Base-by-base conservation (phyloP, 1,140 invertebrate genomes). In the Aporrectodea caliginosa region DNA sequence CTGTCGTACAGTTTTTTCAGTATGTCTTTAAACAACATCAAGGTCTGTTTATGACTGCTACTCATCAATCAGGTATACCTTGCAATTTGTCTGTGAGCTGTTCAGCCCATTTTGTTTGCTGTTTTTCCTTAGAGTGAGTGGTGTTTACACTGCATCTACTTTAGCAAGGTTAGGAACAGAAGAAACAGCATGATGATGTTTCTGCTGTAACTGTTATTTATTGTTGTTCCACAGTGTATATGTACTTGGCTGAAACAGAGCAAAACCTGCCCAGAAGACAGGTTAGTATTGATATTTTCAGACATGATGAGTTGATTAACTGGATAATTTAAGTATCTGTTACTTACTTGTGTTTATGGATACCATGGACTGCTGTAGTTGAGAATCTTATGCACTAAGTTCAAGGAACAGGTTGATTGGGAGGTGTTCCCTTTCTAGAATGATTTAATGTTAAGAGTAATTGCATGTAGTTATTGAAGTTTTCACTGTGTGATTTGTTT, bases 201-300 rank as follows among this genome's bases (percentile, higher is more conserved):
- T n/a, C n/a, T n/a, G n/a, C n/a, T n/a, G n/a, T n/a, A n/a, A n/a
- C n/a, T n/a, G n/a, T n/a, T n/a, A n/a, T n/a, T 35, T 29, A 35
- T 34, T 2, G 16, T 31, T 22, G 43, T 75, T 16, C 82, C 83
- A 32, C 79, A 85, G 84, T 85, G 84, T 76, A 85, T 85, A 16
- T 30, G 75, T 2, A 35, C 78, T 27, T 85, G 84, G 84, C 74
- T 85, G 31, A 80, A 82, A 43, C 79, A 79, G 29, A 84, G 81
- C 69, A 82, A 81, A 69, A 84, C 84, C 16, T 85, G 83, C 35
- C 84, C 84, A 12, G 84, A 85, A 76, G 84, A 85, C 73, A 82
- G 84, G 83, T 83, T 77, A 68, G 76, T 35, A 0, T 16, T n/a
- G 33, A n/a, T 33, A 32, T 35, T 35, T 74, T 1, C n/a, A 16